phyloP scores from a whole-genome alignment of 1,140 invertebrate genomes.

The Calliphora vicina region DNA sequence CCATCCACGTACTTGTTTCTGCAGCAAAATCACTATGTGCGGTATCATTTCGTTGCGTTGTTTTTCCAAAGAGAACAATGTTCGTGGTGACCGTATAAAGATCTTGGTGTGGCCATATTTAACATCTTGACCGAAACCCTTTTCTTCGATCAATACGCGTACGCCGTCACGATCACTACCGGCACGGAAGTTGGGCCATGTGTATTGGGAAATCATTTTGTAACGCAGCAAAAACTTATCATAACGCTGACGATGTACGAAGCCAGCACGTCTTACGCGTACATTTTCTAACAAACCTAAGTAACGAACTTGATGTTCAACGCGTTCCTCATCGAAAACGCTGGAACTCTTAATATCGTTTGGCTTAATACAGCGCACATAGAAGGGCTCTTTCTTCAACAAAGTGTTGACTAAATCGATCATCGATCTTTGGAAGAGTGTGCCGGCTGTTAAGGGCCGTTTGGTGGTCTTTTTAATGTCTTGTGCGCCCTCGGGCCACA shows the following conservation, averaged over 20 bases:
- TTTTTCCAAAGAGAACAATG: conserved; percentile 88
- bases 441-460: conserved; percentile 89
- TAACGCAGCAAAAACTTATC: conserved; percentile 86
- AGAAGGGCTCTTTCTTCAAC: conserved; percentile 92
- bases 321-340: conserved; percentile 72
- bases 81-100: conserved; percentile 90
- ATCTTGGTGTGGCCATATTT: conserved; percentile 95
- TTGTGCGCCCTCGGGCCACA: conserved; percentile 96
- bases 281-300: conserved; percentile 93
- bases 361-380: conserved; percentile 96
- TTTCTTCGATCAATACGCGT: conserved; percentile 81
- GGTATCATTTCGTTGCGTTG: conserved; percentile 83
- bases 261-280: conserved; percentile 90
- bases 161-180: conserved; percentile 83
- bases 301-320: conserved; percentile 90
- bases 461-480: conserved; percentile 94
- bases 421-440: conserved; percentile 95
- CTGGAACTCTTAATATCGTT: conserved; percentile 90
- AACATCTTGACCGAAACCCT: conserved; percentile 82
- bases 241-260: conserved; percentile 90
- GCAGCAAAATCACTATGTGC: conserved; percentile 87
- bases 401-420: conserved; percentile 87
- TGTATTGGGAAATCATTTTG: conserved; percentile 93
- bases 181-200: conserved; percentile 92
- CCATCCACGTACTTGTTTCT: conserved; percentile 92